phyloP scores from a whole-genome alignment of 1,140 invertebrate genomes.

The Rhynchophorus ferrugineus region DNA sequence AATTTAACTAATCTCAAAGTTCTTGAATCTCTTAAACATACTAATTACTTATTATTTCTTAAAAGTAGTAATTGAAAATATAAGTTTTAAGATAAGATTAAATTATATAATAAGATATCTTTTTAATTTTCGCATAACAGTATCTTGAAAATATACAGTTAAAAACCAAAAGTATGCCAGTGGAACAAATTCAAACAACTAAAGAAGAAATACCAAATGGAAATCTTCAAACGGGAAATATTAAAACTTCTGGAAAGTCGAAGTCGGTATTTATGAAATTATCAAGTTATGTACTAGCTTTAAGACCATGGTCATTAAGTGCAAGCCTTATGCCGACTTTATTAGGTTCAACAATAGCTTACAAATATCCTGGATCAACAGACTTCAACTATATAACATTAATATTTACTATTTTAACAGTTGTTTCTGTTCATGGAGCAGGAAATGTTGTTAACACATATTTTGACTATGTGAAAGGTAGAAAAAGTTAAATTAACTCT shows the following conservation, averaged over 20 bases:
- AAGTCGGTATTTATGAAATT: constrained; percentile 67
- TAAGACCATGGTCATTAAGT: constrained; percentile 88
- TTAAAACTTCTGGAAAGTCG: not conserved
- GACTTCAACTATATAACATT: constrained; percentile 73
- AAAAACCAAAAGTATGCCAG: constrained; percentile 18
- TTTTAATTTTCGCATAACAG: no score
- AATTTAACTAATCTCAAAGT: no score
- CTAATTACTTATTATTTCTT: no score
- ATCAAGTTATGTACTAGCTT: constrained; percentile 76
- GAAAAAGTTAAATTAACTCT: no score
- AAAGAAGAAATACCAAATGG: constrained; percentile 11
- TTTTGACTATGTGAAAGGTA: constrained; percentile 82
- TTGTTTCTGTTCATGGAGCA: constrained; percentile 87
- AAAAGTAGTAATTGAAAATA: no score
- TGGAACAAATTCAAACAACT: not conserved
- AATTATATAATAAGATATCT: no score
- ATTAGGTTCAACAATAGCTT: constrained; percentile 77
- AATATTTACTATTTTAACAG: constrained; percentile 72
- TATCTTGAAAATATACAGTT: no score
- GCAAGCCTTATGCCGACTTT: constrained; percentile 85
- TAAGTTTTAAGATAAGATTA: no score
- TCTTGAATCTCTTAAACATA: no score
- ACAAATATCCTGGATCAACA: constrained; percentile 58
- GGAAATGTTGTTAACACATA: constrained; percentile 97
- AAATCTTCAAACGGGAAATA: not conserved